Evolutionary conservation across 2,113 vertebrate species (phyloP).

Genomic region (Megaceryle torquata): DNA sequence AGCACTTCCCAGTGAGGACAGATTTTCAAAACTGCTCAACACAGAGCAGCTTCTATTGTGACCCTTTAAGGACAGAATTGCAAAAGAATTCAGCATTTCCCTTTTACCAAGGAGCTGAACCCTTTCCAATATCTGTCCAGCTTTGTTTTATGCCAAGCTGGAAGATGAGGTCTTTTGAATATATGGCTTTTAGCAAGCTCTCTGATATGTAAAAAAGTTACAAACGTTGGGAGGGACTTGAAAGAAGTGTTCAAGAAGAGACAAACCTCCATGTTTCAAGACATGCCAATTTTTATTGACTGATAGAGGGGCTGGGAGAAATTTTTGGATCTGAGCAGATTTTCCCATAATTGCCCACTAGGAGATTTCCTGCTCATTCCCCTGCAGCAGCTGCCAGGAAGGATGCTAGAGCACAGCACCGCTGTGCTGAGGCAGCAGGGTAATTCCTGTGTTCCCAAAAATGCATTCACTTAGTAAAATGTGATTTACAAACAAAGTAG

Average conservation of each 20-base stretch:
- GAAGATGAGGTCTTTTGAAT: slow-evolving; percentile 5
- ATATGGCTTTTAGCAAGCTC: not conserved
- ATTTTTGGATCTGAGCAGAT: slow-evolving; percentile 9
- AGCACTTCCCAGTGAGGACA: not conserved
- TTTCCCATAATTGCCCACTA: slow-evolving; percentile 42
- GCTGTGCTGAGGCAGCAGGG: slow-evolving; percentile 46
- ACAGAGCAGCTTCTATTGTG: slow-evolving; percentile 30
- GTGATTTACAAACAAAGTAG: slow-evolving; percentile 32
- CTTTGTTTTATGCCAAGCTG: not conserved
- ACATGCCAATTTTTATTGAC: slow-evolving; percentile 13
- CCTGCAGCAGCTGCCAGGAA: slow-evolving; percentile 36
- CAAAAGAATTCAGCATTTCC: not conserved
- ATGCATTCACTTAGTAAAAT: slow-evolving; percentile 28
- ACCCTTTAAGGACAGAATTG: slow-evolving; percentile 27
- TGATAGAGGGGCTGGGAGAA: not conserved
- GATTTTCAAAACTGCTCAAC: slow-evolving; percentile 16
- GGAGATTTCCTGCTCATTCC: slow-evolving; percentile 38
- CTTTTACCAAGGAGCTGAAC: not conserved
- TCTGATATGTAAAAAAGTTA: not conserved
- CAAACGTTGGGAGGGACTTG: not conserved
- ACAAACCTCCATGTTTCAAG: not conserved
- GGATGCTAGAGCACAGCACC: slow-evolving; percentile 32
- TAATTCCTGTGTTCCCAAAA: slow-evolving; percentile 32
- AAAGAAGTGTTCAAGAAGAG: not conserved
- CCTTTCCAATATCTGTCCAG: not conserved